Evolutionary conservation across 2,888 invertebrate genomes (phyloP).

Genomic region (Andrena chrysosceles): DNA sequence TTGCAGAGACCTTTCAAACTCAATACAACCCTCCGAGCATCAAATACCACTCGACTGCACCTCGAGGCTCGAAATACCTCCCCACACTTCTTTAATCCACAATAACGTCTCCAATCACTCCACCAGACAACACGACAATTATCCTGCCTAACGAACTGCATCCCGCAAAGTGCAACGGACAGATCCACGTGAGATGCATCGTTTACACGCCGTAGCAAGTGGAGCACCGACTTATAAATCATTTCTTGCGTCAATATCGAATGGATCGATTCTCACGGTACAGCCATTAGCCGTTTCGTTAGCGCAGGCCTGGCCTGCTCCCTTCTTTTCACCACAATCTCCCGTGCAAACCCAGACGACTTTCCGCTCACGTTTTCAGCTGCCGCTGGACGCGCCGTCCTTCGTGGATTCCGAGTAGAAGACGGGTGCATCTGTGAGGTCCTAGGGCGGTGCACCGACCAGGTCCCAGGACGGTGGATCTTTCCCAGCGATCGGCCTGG

Average conservation of each 20-base stretch:
- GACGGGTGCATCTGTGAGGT: constrained; percentile 34
- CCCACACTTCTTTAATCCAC: neutral
- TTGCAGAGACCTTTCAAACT: no score
- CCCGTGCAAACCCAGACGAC: constrained; percentile 32
- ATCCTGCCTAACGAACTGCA: constrained; percentile 20
- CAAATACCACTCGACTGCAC: no score
- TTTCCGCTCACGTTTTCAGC: constrained; percentile 67
- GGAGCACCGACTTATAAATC: constrained; percentile 64
- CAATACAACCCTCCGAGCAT: no score
- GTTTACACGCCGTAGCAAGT: constrained; percentile 42
- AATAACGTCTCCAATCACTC: neutral
- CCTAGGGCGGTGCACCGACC: neutral
- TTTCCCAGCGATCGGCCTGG: constrained; percentile 45
- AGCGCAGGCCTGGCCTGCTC: constrained; percentile 15
- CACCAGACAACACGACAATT: constrained; percentile 40
- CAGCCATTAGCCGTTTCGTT: constrained; percentile 64
- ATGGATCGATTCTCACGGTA: constrained; percentile 66
- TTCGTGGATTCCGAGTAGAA: constrained; percentile 34
- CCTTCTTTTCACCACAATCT: constrained; percentile 32
- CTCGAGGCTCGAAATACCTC: no score
- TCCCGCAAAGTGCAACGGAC: constrained; percentile 7
- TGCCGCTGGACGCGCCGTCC: constrained; percentile 14
- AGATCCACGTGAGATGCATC: constrained; percentile 32
- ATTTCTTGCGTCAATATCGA: constrained; percentile 65
- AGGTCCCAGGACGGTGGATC: constrained; percentile 19